These are phyloP conservation scores for Varanus salvator DNA, from an alignment of 2,113 vertebrate species.

Conservation along the genomic window DNA sequence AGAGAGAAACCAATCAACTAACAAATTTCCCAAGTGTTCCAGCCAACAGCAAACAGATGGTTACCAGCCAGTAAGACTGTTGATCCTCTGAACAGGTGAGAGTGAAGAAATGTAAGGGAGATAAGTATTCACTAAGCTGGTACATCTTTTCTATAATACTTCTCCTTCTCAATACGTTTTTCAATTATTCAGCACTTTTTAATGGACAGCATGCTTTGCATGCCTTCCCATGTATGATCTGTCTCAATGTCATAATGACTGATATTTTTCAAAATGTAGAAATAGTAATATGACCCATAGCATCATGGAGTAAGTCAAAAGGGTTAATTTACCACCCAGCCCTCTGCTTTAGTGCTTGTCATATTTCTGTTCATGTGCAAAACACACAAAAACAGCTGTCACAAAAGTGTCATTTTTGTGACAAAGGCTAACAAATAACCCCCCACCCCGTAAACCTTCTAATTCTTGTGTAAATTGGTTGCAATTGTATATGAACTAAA, in stretches of 20 bases:
- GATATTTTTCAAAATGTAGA: not conserved
- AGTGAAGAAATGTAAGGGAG: not conserved
- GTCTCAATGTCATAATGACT: not conserved
- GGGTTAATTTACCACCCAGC: no score
- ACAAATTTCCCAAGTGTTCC: constrained; percentile 42
- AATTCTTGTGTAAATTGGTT: no score
- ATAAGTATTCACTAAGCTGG: not conserved
- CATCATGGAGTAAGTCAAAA: not conserved
- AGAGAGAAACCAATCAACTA: constrained; percentile 26
- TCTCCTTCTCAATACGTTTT: not conserved
- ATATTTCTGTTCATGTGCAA: no score
- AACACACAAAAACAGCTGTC: no score
- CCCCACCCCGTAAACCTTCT: no score
- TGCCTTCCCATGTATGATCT: not conserved
- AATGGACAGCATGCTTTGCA: not conserved
- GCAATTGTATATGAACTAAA: no score
- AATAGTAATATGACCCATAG: not conserved
- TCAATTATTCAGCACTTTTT: not conserved
- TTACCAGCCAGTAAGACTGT: not conserved
- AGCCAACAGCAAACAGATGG: constrained; percentile 17
- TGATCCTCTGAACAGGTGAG: not conserved
- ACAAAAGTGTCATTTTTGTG: no score
- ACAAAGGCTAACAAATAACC: no score
- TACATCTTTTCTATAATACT: not conserved
- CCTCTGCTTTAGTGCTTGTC: no score